Percentiles rank a stretch among this genome's conserved stretches.
Conservation (phyloP, 2,113 vertebrate species). For the Rhea americana region DNA sequence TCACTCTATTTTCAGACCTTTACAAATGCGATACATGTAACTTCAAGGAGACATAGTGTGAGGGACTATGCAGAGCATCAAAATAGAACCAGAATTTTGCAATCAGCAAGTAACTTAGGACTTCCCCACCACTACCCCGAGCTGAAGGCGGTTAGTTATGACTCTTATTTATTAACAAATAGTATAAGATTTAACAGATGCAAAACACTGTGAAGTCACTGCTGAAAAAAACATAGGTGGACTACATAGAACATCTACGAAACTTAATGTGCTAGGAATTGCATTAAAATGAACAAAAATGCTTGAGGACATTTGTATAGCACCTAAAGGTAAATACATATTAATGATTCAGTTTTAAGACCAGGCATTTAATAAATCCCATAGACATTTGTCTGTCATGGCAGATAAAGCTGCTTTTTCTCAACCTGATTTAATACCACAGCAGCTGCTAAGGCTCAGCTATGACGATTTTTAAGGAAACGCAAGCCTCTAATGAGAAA, state of each 20-base stretch:
- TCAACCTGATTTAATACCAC: slow-evolving; percentile 18
- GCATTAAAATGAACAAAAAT: slow-evolving; percentile 15
- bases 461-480: slow-evolving; percentile 8
- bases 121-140: too few species aligned
- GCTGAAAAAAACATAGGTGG: not conserved
- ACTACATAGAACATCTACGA: not conserved
- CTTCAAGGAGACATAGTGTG: not conserved
- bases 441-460: slow-evolving; percentile 4
- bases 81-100: not conserved
- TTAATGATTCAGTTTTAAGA: slow-evolving; percentile 30
- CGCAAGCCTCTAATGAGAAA: not conserved
- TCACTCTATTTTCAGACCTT: not conserved
- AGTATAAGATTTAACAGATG: not conserved
- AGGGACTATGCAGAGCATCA: not conserved
- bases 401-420: slow-evolving; percentile 15
- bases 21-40: not conserved
- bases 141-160: not conserved
- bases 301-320: not conserved
- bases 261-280: not conserved
- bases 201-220: not conserved
- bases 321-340: slow-evolving; percentile 10
- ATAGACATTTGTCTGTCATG: not conserved
- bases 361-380: not conserved
- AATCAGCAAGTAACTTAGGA: not conserved
- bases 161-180: not conserved